These are phyloP conservation scores for Prietella phreatophila DNA, from an alignment of 2,113 vertebrate genomes.

Conservation along the genomic window DNA sequence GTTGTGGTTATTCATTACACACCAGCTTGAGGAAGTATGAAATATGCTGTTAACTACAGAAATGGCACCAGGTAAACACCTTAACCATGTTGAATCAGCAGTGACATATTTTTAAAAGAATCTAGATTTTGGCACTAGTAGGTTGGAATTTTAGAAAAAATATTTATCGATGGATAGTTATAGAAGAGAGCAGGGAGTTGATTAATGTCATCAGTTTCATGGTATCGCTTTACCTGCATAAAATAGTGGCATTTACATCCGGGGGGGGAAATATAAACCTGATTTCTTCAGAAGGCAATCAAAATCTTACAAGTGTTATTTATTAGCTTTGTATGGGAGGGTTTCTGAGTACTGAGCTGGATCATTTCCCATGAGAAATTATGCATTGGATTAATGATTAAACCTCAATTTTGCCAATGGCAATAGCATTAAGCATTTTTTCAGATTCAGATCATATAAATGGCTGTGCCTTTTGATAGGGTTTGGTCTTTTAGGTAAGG, in stretches of 20 bases:
- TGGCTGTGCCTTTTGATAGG: background rate
- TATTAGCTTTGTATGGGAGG: background rate
- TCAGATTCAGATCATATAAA: background rate
- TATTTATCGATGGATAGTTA: background rate
- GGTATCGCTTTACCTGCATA: background rate
- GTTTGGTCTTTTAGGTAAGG: background rate
- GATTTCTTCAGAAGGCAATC: background rate
- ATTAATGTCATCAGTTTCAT: background rate
- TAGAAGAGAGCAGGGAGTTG: background rate
- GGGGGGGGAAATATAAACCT: background rate
- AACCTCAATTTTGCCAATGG: background rate
- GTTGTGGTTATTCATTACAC: constrained; percentile 38
- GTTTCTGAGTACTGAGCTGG: background rate
- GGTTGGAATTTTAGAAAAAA: background rate
- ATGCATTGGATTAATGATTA: constrained; percentile 8
- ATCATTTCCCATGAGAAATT: constrained; percentile 8
- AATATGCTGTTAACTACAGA: background rate
- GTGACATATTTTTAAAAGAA: background rate
- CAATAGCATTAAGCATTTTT: background rate
- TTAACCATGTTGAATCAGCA: background rate
- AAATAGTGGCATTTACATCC: background rate
- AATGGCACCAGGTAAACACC: background rate
- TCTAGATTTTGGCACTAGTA: background rate
- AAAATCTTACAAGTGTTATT: background rate
- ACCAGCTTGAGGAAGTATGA: background rate